Evolutionary conservation across 1,140 invertebrate species (phyloP).

Genomic region (Panagrolaimus sp.): DNA sequence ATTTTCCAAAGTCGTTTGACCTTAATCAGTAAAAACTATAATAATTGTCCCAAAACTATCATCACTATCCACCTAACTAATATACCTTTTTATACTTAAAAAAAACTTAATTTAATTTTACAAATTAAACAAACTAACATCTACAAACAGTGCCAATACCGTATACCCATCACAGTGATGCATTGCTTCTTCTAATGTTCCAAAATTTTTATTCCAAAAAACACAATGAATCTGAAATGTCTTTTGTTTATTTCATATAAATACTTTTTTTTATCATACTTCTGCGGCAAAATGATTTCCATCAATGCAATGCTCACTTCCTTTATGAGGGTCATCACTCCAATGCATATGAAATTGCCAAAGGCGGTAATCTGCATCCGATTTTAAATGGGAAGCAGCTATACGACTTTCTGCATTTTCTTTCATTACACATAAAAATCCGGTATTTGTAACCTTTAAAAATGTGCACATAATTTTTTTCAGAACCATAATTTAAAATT

Average conservation of each 20-base stretch:
- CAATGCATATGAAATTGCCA: constrained; percentile 78
- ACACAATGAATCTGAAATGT: constrained; percentile 28
- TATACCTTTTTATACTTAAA: not conserved
- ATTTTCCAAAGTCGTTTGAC: too few species aligned
- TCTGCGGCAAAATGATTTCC: constrained; percentile 62
- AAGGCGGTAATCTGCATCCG: constrained; percentile 68
- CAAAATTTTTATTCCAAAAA: constrained; percentile 27
- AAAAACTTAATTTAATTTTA: not conserved
- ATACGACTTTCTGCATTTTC: constrained; percentile 1
- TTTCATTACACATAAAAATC: constrained; percentile 6
- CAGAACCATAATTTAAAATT: too few species aligned
- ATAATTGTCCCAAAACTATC: not conserved
- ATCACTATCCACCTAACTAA: not conserved
- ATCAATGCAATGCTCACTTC: constrained; percentile 80
- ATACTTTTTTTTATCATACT: constrained; percentile 28
- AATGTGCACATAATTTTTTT: too few species aligned
- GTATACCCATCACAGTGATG: constrained; percentile 24
- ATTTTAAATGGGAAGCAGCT: constrained; percentile 2
- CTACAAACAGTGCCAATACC: constrained; percentile 24
- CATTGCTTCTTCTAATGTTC: constrained; percentile 23
- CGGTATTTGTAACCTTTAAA: not conserved
- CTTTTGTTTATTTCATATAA: constrained; percentile 15
- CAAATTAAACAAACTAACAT: constrained; percentile 14
- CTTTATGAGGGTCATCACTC: constrained; percentile 73
- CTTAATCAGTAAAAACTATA: not conserved